Conservation (phyloP, 2,797 vertebrate genomes). For the Lepidocolaptes lacrymiger region DNA sequence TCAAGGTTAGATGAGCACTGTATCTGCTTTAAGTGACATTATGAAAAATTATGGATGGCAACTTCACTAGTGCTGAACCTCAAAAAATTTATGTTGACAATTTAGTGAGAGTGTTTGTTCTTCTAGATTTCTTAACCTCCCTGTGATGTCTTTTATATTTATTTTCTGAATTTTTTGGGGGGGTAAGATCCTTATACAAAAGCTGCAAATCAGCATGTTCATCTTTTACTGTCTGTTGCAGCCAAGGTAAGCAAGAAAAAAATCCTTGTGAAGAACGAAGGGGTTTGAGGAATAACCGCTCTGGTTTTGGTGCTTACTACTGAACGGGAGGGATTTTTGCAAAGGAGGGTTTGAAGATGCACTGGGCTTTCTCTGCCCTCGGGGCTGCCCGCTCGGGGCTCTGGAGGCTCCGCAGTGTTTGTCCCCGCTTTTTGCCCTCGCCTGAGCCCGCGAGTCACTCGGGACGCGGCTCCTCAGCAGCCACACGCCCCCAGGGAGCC, state of each 20-base stretch:
- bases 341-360: background rate
- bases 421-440: background rate
- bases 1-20: background rate
- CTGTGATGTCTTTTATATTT: background rate
- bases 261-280: background rate
- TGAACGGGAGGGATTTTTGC: background rate
- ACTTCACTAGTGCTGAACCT: background rate
- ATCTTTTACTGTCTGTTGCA: background rate
- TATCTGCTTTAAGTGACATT: background rate
- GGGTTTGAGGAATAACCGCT: background rate
- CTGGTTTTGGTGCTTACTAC: background rate
- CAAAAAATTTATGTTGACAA: constrained; percentile 16
- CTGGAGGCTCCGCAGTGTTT: background rate
- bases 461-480: background rate
- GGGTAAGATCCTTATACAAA: background rate
- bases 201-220: constrained; percentile 2
- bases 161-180: background rate
- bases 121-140: background rate
- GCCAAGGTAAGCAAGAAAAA: constrained; percentile 2
- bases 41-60: background rate
- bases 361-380: background rate
- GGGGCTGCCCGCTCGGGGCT: background rate
- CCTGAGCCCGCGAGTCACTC: background rate
- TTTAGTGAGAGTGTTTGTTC: constrained; percentile 1
- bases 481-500: background rate